Evolutionary conservation across 1,140 invertebrate genomes (phyloP).

Genomic region (Rhopalosiphum padi): DNA sequence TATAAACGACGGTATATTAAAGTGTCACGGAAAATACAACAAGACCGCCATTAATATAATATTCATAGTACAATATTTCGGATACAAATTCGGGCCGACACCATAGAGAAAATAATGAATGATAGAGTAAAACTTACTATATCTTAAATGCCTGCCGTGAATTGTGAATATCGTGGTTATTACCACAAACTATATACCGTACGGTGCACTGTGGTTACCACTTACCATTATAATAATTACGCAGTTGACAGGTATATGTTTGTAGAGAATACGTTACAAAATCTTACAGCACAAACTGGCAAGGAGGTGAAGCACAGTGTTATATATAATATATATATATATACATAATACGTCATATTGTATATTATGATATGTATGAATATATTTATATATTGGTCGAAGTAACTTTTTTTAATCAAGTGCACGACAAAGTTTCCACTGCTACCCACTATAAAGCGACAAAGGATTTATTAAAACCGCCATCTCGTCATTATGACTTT

Average conservation of each 20-base stretch:
- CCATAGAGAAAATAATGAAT: no score
- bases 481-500: slow-evolving; percentile 20
- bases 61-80: no score
- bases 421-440: not conserved
- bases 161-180: no score
- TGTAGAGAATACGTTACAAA: not conserved
- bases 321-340: not conserved
- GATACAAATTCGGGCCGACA: no score
- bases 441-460: not conserved
- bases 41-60: no score
- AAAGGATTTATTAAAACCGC: slow-evolving; percentile 20
- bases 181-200: not conserved
- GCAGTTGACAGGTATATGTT: not conserved
- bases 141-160: not conserved
- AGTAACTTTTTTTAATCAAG: slow-evolving; percentile 19
- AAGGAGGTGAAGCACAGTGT: not conserved
- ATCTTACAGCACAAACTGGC: not conserved
- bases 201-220: not conserved
- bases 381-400: not conserved
- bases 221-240: not conserved
- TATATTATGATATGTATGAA: not conserved
- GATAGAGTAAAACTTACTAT: no score
- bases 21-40: no score
- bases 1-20: no score
- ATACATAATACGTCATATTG: no score